Conservation (phyloP, 2,797 vertebrate species). For the Melanitta fusca region DNA sequence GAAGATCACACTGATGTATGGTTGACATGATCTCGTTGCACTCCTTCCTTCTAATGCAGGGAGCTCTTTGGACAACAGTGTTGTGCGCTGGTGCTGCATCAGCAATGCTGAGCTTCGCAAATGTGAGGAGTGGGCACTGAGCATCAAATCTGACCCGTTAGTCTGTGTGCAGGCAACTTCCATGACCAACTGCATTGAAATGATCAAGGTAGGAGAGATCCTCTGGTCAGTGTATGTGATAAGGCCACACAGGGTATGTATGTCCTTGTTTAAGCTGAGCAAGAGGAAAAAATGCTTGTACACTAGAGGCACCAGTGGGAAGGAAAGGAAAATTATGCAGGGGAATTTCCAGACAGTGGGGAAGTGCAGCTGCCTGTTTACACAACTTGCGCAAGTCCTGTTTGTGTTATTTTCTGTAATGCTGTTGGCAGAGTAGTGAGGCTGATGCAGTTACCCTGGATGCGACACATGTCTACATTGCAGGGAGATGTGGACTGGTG, state of each 20-base stretch:
- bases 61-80: constrained; percentile 90
- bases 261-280: not conserved
- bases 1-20: not conserved
- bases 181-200: constrained; percentile 88
- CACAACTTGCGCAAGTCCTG: not conserved
- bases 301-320: not conserved
- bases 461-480: constrained; percentile 89
- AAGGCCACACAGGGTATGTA: not conserved
- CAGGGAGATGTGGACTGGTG: constrained; percentile 88
- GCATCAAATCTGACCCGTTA: constrained; percentile 86
- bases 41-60: constrained; percentile 74
- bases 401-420: not conserved
- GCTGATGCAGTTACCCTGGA: constrained; percentile 91
- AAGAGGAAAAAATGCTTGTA: not conserved
- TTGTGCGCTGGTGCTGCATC: constrained; percentile 94
- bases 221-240: not conserved
- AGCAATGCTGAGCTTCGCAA: constrained; percentile 89
- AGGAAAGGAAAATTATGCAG: not conserved
- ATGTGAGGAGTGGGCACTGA: constrained; percentile 92
- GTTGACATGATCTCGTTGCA: not conserved
- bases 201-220: constrained; percentile 85
- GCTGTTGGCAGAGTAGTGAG: constrained; percentile 85
- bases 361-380: not conserved
- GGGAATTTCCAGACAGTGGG: not conserved
- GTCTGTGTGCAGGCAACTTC: constrained; percentile 89